Conservation (phyloP, 2,888 invertebrate species). For the Drosophila paramelanica region DNA sequence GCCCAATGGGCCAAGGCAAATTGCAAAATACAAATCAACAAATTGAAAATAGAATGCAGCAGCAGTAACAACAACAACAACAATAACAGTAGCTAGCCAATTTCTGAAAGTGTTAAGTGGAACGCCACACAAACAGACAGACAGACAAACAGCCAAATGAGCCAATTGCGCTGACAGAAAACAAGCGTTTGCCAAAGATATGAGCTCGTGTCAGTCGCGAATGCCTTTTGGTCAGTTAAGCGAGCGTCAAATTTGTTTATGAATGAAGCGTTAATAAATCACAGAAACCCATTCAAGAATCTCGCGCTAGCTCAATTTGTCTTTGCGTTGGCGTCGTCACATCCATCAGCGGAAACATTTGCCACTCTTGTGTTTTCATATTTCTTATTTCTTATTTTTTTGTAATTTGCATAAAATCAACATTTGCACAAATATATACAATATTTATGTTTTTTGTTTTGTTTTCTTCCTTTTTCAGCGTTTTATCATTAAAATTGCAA, state of each 20-base stretch:
- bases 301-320: constrained; percentile 53
- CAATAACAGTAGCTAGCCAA: constrained; percentile 38
- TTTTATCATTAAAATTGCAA: constrained; percentile 35
- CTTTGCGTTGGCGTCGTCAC: constrained; percentile 43
- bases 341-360: constrained; percentile 58
- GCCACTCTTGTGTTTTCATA: constrained; percentile 16
- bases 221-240: constrained; percentile 32
- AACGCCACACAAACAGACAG: constrained; percentile 31
- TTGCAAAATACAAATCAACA: constrained; percentile 38
- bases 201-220: constrained; percentile 34
- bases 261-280: constrained; percentile 70
- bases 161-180: constrained; percentile 15
- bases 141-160: constrained; percentile 10
- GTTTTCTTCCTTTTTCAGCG: constrained; percentile 38
- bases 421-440: constrained; percentile 40
- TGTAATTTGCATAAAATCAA: constrained; percentile 42
- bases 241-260: constrained; percentile 59
- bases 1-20: constrained; percentile 48
- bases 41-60: constrained; percentile 63
- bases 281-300: constrained; percentile 63
- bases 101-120: constrained; percentile 69
- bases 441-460: constrained; percentile 3
- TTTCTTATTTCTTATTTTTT: neutral
- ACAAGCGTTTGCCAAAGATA: constrained; percentile 24
- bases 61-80: constrained; percentile 29